These are phyloP conservation scores for Aurelia sp. DNA, from an alignment of 30 jellyfish, hydroid and myxozoan genomes.

Conservation along the genomic window DNA sequence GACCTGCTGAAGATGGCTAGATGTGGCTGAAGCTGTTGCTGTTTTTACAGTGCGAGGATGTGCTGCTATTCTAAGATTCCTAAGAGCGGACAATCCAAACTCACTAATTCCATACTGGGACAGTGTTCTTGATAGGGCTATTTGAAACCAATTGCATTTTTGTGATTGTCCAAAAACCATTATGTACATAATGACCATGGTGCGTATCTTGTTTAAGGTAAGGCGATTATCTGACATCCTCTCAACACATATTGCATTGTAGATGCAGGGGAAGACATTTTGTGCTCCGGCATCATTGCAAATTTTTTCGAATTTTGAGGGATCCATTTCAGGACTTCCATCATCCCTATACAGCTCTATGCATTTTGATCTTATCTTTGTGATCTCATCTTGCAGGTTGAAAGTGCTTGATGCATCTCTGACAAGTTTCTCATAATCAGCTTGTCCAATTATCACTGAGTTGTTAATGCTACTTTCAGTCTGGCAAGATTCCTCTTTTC, in stretches of 20 bases:
- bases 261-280: constrained; percentile 23
- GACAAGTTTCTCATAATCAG: constrained; percentile 10
- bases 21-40: constrained; percentile 28
- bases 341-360: constrained; percentile 40
- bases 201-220: constrained; percentile 11
- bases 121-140: constrained; percentile 37
- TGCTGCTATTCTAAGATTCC: constrained; percentile 48
- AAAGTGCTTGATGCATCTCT: constrained; percentile 12
- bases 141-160: constrained; percentile 38
- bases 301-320: constrained; percentile 16
- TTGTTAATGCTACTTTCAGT: not conserved
- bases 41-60: constrained; percentile 44
- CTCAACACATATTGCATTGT: constrained; percentile 21
- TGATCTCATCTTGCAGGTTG: constrained; percentile 13
- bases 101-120: constrained; percentile 15
- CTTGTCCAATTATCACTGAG: constrained; percentile 2
- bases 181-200: not conserved
- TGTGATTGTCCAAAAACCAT: constrained; percentile 26
- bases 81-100: constrained; percentile 17
- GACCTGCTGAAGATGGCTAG: constrained; percentile 15
- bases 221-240: constrained; percentile 26
- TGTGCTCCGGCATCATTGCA: constrained; percentile 27
- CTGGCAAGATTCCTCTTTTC: not conserved
- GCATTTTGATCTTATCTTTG: constrained; percentile 23
- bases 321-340: constrained; percentile 54